phyloP scores from a whole-genome alignment of 2,888 invertebrate genomes.

The Trissonchulus sp. region DNA sequence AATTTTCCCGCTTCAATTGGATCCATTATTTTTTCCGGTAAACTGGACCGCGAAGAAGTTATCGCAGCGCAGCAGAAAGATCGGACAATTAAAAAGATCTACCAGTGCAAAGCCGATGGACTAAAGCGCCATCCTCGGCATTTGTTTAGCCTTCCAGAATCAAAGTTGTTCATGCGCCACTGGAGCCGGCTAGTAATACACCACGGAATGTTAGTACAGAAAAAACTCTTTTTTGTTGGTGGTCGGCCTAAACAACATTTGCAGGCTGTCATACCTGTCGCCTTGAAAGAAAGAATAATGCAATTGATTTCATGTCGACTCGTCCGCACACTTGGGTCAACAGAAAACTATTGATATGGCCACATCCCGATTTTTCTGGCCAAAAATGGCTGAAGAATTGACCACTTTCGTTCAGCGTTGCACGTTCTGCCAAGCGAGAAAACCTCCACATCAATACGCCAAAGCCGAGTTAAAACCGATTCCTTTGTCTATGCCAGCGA shows the following conservation, averaged over 20 bases:
- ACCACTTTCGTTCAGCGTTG: background rate
- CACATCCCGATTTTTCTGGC: background rate
- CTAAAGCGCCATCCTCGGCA: background rate
- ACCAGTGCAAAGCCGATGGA: background rate
- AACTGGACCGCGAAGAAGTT: background rate
- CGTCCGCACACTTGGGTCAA: background rate
- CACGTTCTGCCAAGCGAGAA: background rate
- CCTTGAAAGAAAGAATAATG: no score
- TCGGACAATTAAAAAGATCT: background rate
- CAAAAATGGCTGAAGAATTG: background rate
- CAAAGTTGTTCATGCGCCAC: background rate
- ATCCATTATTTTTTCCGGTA: background rate
- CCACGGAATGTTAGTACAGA: background rate
- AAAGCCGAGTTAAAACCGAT: background rate
- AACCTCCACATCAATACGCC: background rate
- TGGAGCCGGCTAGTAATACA: background rate
- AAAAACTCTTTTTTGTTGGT: no score
- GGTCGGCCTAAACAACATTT: no score
- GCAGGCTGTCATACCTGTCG: no score
- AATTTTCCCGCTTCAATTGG: no score
- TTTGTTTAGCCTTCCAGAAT: background rate
- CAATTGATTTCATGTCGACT: background rate
- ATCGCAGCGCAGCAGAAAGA: background rate
- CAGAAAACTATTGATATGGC: background rate
- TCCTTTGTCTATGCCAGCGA: background rate